Conservation (phyloP, 2,797 vertebrate genomes). For the Lophura swinhoii region DNA sequence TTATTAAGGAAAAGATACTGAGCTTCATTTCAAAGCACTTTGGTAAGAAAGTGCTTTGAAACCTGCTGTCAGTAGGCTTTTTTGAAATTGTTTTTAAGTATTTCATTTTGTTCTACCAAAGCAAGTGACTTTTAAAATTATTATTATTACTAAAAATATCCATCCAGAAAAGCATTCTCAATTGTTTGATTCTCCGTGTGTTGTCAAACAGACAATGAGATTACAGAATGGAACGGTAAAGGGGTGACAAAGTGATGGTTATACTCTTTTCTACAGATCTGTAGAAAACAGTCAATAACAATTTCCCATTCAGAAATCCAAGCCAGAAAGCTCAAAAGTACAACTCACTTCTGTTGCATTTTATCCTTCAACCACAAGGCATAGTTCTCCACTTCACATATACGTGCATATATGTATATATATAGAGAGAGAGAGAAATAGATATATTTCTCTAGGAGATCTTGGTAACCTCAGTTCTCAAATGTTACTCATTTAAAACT, state of each 20-base stretch:
- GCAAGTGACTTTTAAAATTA: neutral
- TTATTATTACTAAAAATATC: neutral
- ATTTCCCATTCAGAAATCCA: neutral
- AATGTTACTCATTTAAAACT: neutral
- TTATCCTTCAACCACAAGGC: neutral
- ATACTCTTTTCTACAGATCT: neutral
- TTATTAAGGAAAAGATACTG: neutral
- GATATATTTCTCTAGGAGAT: neutral
- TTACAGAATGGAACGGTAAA: neutral
- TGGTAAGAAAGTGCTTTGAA: neutral
- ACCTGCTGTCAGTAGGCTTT: neutral
- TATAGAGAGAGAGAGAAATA: neutral
- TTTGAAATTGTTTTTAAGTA: neutral
- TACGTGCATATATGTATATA: too few relatives aligned
- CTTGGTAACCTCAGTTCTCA: neutral
- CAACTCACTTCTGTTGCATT: neutral
- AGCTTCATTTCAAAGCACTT: neutral
- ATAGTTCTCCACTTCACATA: neutral
- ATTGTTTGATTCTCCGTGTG: neutral
- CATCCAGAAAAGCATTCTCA: too few relatives aligned
- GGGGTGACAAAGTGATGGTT: neutral
- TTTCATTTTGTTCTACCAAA: neutral
- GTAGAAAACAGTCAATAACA: neutral
- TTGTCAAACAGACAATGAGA: neutral
- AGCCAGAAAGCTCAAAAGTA: neutral